These are phyloP conservation scores for Syngnathus scovelli DNA, from an alignment of 2,113 vertebrate genomes.

Conservation along the genomic window DNA sequence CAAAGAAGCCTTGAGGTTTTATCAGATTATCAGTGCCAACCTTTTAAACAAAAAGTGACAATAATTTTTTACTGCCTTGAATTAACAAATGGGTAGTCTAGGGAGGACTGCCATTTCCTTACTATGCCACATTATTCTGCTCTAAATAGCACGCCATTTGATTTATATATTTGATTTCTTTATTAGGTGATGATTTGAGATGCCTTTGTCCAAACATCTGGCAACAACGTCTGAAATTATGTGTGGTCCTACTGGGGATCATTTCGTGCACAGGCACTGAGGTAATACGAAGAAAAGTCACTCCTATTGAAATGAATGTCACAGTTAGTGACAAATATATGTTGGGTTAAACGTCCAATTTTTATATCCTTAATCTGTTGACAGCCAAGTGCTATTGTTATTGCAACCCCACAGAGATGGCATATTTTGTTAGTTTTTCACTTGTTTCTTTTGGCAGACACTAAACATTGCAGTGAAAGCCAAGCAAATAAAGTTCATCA, in stretches of 20 bases:
- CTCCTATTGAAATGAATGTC: not conserved
- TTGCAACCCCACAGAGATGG: not conserved
- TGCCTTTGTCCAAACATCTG: conserved; percentile 46
- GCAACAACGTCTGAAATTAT: conserved; percentile 17
- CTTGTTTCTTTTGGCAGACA: not conserved
- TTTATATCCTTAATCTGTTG: not conserved
- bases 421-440: no score
- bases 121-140: conserved; percentile 1
- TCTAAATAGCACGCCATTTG: not conserved
- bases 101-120: not conserved
- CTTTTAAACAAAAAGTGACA: conserved; percentile 41
- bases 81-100: conserved; percentile 28
- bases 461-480: not conserved
- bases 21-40: conserved; percentile 13
- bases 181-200: conserved; percentile 39
- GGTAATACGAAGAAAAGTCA: not conserved
- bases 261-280: conserved; percentile 1
- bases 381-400: conserved; percentile 10
- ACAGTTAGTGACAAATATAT: not conserved
- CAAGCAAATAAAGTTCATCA: no score
- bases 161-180: conserved; percentile 9
- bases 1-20: conserved; percentile 23
- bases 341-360: not conserved
- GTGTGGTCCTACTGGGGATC: conserved; percentile 14
- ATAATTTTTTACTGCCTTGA: conserved; percentile 36